Evolutionary conservation across 1,140 invertebrate species (phyloP), one percentile per base, ranked within the genome.

Genomic region (Tetragnatha versicolor): DNA sequence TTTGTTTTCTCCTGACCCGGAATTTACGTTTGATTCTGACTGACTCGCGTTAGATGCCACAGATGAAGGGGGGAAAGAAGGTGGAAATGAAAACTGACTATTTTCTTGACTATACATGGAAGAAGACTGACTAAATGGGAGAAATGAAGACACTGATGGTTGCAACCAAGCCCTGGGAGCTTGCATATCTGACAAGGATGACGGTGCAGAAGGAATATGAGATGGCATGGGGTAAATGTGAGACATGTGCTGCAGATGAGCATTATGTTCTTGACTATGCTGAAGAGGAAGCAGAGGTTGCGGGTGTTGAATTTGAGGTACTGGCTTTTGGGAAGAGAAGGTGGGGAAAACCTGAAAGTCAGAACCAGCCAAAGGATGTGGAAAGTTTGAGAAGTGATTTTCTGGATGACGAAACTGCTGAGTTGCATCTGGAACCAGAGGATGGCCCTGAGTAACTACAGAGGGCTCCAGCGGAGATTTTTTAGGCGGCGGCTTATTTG

Each of bases 101-200:
- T 33, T 77, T n/a, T 79, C 76, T 68, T 79, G 76, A 69, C 47
- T 79, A 35, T 69, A 79, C 35, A 55, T 69, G 12, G 63, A 65
- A 65, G 76, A 79, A 79, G 76, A 79, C 76, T 79, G 76, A 79
- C 76, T 61, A 60, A 69, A 79, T 58, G 63, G 76, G 53, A 69
- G 76, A 69, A 79, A 79, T 60, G 76, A 69, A 65, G 61, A 58
- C 61, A 66, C 63, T 42, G 75, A 14, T 66, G 75, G 33, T 35
- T 77, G 75, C n/a, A 51, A 65, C 76, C 65, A 79, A 25, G 65
- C 65, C 47, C 73, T 65, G 22, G 73, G 73, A 75, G 55, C 72
- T 31, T 77, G 73, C 37, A 66, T 77, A 53, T 77, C 73, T 77
- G 73, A 10, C 31, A 77, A 39, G 27, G 51, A 60, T 45, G 51